These are phyloP conservation scores for Tachina grossa DNA, from an alignment of 2,888 invertebrate species.

Conservation along the genomic window DNA sequence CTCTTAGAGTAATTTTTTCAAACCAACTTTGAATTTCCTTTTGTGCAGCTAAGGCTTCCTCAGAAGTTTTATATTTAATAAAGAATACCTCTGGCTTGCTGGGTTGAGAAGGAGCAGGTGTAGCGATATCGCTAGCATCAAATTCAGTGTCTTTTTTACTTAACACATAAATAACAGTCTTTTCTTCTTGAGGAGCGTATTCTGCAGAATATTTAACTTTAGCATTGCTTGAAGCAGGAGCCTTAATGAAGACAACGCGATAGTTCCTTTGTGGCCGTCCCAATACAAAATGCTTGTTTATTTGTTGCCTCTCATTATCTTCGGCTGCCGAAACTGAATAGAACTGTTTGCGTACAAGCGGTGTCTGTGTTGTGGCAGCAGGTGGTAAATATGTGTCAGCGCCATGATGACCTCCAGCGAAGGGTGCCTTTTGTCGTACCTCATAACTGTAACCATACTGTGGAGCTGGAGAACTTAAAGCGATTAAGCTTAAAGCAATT, in stretches of 20 bases:
- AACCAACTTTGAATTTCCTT: conserved; percentile 80
- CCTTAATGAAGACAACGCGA: conserved; percentile 82
- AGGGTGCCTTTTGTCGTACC: conserved; percentile 57
- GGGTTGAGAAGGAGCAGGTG: conserved; percentile 80
- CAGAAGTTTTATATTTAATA: conserved; percentile 82
- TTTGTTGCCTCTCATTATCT: conserved; percentile 77
- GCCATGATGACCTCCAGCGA: conserved; percentile 72
- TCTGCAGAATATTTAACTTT: conserved; percentile 80
- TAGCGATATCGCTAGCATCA: conserved; percentile 79
- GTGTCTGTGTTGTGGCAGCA: conserved; percentile 76
- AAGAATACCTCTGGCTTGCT: conserved; percentile 83
- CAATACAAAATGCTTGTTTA: conserved; percentile 80
- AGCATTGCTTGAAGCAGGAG: conserved; percentile 77
- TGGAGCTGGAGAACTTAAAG: conserved; percentile 76
- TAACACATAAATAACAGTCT: conserved; percentile 82
- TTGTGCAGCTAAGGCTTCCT: conserved; percentile 82
- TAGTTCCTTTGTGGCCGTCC: conserved; percentile 81
- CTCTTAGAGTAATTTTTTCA: neutral
- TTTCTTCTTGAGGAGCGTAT: conserved; percentile 81
- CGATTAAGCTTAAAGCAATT: conserved; percentile 69
- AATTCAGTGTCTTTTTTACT: conserved; percentile 81
- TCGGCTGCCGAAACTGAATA: conserved; percentile 81
- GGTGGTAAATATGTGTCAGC: conserved; percentile 79
- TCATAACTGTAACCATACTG: conserved; percentile 79
- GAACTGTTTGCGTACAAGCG: conserved; percentile 81